Conservation (phyloP, 2,888 invertebrate genomes). For the Resseliella maxima region DNA sequence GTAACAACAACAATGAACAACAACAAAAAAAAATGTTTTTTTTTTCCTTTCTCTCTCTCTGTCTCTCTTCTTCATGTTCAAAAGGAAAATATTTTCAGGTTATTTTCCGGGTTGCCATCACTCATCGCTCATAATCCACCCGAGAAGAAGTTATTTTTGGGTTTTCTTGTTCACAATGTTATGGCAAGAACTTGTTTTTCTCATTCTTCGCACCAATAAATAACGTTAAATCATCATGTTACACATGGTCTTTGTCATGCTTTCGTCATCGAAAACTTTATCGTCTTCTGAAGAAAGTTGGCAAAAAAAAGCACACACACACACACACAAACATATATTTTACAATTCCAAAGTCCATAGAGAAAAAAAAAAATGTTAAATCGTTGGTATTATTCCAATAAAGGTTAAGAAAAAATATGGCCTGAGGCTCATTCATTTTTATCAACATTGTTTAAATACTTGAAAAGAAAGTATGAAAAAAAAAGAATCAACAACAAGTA, state of each 20-base stretch:
- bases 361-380: too few species aligned
- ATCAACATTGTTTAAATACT: too few species aligned
- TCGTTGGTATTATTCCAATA: too few species aligned
- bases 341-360: too few species aligned
- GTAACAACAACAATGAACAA: background rate
- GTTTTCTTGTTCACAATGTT: background rate
- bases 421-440: too few species aligned
- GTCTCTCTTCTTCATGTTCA: background rate
- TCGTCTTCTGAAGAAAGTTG: background rate
- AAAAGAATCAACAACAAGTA: background rate
- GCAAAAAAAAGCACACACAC: background rate
- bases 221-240: too few species aligned
- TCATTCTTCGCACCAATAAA: too few species aligned
- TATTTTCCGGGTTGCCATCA: background rate
- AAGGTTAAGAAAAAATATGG: too few species aligned
- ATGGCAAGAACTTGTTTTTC: background rate
- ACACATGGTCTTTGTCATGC: background rate
- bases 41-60: background rate
- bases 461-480: background rate
- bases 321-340: too few species aligned
- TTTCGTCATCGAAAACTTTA: background rate
- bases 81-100: background rate
- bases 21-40: background rate
- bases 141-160: conserved; percentile 4
- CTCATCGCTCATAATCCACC: conserved; percentile 18